These are phyloP conservation scores for Seriola quinqueradiata DNA, from an alignment of 2,113 vertebrate genomes.

Conservation along the genomic window DNA sequence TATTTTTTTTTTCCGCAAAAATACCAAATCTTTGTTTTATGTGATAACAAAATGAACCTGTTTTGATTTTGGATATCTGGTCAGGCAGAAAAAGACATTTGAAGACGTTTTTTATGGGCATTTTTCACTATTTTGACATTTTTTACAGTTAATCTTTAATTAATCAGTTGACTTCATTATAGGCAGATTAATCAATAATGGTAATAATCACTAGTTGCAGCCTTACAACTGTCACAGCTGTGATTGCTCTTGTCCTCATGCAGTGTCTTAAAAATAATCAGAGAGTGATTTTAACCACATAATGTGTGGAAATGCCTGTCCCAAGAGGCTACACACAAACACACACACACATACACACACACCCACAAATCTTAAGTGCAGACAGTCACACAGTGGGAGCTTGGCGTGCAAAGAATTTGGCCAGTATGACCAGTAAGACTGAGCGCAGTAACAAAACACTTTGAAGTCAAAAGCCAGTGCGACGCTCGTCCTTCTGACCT, in stretches of 20 bases:
- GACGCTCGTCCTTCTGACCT: slow-evolving; percentile 6
- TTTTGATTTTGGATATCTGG: too few species aligned
- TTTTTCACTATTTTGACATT: background rate
- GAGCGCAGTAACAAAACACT: background rate
- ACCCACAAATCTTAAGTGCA: background rate
- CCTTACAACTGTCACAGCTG: background rate
- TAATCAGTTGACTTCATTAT: too few species aligned
- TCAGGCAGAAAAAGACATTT: too few species aligned
- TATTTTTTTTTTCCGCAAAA: too few species aligned
- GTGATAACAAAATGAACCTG: too few species aligned
- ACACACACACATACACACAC: background rate
- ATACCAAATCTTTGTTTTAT: too few species aligned
- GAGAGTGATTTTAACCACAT: background rate
- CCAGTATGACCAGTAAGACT: background rate
- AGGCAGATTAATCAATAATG: background rate
- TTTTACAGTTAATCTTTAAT: background rate
- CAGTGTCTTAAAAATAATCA: background rate
- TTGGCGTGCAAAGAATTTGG: background rate
- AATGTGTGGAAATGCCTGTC: background rate
- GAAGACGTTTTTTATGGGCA: background rate
- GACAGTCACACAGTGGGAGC: background rate
- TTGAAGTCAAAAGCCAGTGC: background rate
- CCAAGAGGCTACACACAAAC: background rate
- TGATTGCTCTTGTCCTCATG: background rate
- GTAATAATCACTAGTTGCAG: background rate